Percentiles rank a stretch among this genome's conserved stretches.
These are phyloP conservation scores for Pollenia angustigena DNA, from an alignment of 2,888 invertebrate species.

Conservation along the genomic window DNA sequence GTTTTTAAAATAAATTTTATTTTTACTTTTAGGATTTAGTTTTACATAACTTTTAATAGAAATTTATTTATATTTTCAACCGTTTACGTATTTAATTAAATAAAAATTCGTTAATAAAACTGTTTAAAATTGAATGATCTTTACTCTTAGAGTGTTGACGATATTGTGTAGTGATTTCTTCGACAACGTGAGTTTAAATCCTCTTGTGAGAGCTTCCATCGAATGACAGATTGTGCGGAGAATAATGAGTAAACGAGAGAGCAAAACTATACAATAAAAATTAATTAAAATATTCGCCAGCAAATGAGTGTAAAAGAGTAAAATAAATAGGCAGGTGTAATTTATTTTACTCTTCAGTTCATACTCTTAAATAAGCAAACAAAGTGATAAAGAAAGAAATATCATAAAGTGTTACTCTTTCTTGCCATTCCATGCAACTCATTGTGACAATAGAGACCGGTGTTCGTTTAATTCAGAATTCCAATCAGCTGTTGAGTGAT, in stretches of 20 bases:
- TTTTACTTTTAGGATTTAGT: conserved; percentile 50
- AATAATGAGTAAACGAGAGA: conserved; percentile 70
- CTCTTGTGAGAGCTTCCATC: conserved; percentile 73
- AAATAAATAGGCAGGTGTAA: conserved; percentile 69
- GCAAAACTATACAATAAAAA: conserved; percentile 2
- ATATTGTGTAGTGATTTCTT: conserved; percentile 84
- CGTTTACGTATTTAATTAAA: conserved; percentile 59
- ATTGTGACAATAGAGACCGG: conserved; percentile 61
- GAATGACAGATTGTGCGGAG: conserved; percentile 54
- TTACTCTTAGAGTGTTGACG: conserved; percentile 83
- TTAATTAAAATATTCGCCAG: conserved; percentile 34
- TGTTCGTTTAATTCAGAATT: conserved; percentile 43
- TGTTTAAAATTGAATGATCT: conserved; percentile 76
- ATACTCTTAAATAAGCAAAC: conserved; percentile 53
- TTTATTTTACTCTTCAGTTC: conserved; percentile 24
- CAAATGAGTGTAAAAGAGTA: conserved; percentile 59
- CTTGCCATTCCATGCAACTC: conserved; percentile 17
- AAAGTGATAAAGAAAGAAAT: conserved; percentile 50
- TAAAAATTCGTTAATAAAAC: conserved; percentile 15
- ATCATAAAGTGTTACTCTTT: conserved; percentile 60
- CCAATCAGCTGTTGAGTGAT: conserved; percentile 65
- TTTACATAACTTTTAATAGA: conserved; percentile 19
- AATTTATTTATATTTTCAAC: conserved; percentile 20
- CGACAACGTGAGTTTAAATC: conserved; percentile 83
- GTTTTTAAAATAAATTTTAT: background rate